A percentile compares a stretch with the other conserved stretches of the same genome.
phyloP scores from a whole-genome alignment of 2,797 vertebrate species.

The Gallinago stenura region DNA sequence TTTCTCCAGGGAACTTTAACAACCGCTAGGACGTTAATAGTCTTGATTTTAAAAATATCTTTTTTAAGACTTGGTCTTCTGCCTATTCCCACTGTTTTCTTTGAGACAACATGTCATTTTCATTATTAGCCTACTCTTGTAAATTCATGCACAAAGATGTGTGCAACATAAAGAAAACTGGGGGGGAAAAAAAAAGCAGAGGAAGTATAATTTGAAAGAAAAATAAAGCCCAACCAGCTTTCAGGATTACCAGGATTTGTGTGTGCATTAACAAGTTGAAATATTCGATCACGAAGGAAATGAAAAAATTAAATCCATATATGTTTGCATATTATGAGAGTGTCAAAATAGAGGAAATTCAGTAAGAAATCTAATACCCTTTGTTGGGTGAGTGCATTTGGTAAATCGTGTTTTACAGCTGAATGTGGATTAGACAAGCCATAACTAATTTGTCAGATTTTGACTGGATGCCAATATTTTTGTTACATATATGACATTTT shows the following conservation, averaged over 20 bases:
- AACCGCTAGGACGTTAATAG: neutral
- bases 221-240: conserved; percentile 9
- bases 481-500: conserved; percentile 14
- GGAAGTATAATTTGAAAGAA: conserved; percentile 27
- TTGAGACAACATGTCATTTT: neutral
- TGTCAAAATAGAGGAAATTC: conserved; percentile 13
- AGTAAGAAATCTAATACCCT: conserved; percentile 20
- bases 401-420: conserved; percentile 47
- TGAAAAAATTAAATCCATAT: conserved; percentile 18
- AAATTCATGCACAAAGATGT: neutral
- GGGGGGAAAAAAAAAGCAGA: neutral
- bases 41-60: neutral
- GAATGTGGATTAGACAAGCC: conserved; percentile 47
- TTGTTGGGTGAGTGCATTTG: neutral
- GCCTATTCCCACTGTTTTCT: neutral
- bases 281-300: conserved; percentile 8
- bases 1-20: neutral
- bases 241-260: conserved; percentile 40
- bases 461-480: conserved; percentile 48
- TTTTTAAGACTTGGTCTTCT: neutral
- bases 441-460: conserved; percentile 60
- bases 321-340: conserved; percentile 10
- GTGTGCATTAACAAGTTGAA: conserved; percentile 19
- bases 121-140: neutral
- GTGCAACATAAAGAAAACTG: neutral